A percentile compares a stretch with the other conserved stretches of the same genome.
These are phyloP conservation scores for Loxodonta africana DNA, from an alignment of 2,113 vertebrate species.

Conservation along the genomic window DNA sequence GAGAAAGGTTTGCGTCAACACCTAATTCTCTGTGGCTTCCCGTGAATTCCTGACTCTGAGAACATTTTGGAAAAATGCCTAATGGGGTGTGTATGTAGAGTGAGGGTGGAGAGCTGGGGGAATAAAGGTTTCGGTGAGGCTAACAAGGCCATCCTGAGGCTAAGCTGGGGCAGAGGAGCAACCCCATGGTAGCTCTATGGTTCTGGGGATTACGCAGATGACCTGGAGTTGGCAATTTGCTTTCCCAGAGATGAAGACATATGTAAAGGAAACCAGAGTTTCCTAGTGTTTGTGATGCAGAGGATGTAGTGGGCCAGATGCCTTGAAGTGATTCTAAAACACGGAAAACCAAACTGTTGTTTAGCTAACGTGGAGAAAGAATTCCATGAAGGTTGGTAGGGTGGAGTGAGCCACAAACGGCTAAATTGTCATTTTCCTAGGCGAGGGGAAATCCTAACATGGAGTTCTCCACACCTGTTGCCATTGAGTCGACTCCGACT, in stretches of 20 bases:
- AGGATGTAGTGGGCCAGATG: neutral
- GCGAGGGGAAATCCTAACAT: accelerated
- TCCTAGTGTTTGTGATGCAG: neutral
- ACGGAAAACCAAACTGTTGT: neutral
- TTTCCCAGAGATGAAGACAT: neutral
- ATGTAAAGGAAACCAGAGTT: neutral
- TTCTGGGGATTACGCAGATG: neutral
- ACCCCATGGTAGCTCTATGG: neutral
- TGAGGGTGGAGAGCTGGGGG: neutral
- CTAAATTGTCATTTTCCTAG: neutral
- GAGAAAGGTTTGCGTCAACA: conserved; percentile 1
- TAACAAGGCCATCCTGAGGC: neutral
- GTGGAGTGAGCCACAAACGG: neutral
- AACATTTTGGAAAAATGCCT: conserved; percentile 7
- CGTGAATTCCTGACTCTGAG: conserved; percentile 37
- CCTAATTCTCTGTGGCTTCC: conserved; percentile 28
- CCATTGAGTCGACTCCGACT: no score
- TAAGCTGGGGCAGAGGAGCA: neutral
- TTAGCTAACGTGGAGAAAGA: neutral
- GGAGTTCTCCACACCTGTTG: neutral
- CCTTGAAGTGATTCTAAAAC: neutral
- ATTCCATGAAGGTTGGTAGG: neutral
- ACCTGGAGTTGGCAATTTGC: neutral
- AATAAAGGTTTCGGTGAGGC: neutral
- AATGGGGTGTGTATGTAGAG: neutral